Base-by-base conservation (phyloP, 2,113 vertebrate species). In the Elephantulus edwardii region DNA sequence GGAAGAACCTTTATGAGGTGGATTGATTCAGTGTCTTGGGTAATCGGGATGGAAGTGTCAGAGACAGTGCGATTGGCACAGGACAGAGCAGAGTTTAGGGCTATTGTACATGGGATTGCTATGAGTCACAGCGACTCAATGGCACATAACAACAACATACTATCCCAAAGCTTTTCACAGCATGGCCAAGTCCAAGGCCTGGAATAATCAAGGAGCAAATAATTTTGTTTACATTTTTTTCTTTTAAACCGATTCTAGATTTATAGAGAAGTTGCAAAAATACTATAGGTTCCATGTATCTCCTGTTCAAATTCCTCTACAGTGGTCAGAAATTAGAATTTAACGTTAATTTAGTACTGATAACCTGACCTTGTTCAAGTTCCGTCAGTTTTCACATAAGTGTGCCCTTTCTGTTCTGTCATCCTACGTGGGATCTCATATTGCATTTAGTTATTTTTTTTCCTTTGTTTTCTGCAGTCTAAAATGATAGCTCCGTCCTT, bases 201-300 rank as follows among this genome's bases (percentile, higher is more conserved):
- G 24, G 44, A 74, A 11, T 19, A 12, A 13, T 62, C 54, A 56
- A 46, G 40, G 38, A 46, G 35, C 20, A 54, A 89, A 81, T 56
- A 42, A 64, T 64, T 77, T 78, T 48, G 70, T n/a, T 64, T 64
- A 35, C 17, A 66, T 60, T 35, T 48, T 74, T 74, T 71, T 79
- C 76, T 54, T 88, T 72, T 46, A 79, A 86, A 78, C 56, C 87
- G 58, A 56, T 68, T 91, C 79, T 44, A 74, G 83, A 85, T 35
- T 72, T 64, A 78, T 2, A 78, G 48, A 88, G 88, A 88, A 40
- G 8, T 79, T 75, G 35, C 12, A 66, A 80, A 90, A 91, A 35
- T 26, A 74, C 12, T 52, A 42, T 42, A 70, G 72, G 46, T 75
- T 71, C 60, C 26, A 16, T 26, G 24, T 10, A 46, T 48, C 7